Evolutionary conservation across 1,140 invertebrate species (phyloP), one percentile per base, ranked within the genome.

Genomic region (Cydia splendana): DNA sequence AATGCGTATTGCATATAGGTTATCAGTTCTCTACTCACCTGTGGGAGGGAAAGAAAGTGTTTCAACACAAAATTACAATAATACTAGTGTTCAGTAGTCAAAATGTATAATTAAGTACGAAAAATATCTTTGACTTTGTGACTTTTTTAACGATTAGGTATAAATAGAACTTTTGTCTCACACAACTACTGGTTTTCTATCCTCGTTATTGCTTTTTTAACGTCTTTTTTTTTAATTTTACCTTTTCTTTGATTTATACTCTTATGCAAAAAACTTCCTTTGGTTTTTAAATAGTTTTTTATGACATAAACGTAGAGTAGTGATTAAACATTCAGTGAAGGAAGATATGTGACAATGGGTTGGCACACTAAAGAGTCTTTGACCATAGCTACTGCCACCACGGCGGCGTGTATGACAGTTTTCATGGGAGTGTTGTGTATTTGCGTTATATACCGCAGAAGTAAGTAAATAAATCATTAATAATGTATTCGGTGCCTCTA

Each of bases 351-450:
- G 65, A 38, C 12, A 38, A 38, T 67, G 65, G 30, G 28, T 38
- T 67, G 65, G 65, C 65, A 67, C 4, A 67, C 30, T 13, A 67
- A 67, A n/a, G 15, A 67, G 30, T 6, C 65, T 34, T n/a, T 67
- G 15, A 67, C 65, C 18, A 67, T 67, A 67, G 30, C 65, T 34
- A 67, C 65, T 4, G 24, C 15, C 6, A 67, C 65, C 4, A 30
- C 65, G 1, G 65, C 65, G 13, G 30, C 30, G 12, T 67, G 65
- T 34, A 15, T 67, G 65, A 7, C 30, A 6, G 13, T 67, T 30
- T 67, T 38, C 24, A 67, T 67, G 65, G 65, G 24, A n/a, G 9
- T 67, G 15, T 67, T 67, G 13, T 67, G 65, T n/a, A 34, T 38
- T 38, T 67, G 65, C 12, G 15, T 67, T 10, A 38, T 67, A 30